These are phyloP conservation scores for Rhea pennata DNA, from an alignment of 2,113 vertebrate species.

Conservation along the genomic window DNA sequence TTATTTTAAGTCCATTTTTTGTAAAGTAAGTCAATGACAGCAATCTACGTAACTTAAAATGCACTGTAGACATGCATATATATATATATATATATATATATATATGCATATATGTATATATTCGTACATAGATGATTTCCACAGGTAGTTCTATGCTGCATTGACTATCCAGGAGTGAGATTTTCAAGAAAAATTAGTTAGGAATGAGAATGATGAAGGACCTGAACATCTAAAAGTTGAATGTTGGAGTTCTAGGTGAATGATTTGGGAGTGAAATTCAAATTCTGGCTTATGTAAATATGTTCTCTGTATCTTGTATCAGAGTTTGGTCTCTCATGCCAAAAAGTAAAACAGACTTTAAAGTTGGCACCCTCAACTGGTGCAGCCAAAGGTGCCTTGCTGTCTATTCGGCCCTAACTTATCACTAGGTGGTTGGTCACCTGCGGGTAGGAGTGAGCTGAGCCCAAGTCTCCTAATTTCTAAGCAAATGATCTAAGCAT, in stretches of 20 bases:
- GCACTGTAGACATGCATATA: neutral
- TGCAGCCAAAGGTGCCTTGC: neutral
- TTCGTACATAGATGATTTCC: neutral
- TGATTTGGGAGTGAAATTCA: neutral
- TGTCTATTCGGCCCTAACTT: neutral
- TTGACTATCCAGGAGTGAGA: neutral
- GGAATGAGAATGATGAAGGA: neutral
- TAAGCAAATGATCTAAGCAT: accelerated
- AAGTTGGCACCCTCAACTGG: neutral
- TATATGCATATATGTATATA: too few species aligned
- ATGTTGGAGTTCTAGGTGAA: neutral
- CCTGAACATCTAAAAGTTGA: neutral
- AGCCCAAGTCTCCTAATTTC: neutral
- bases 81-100: neutral
- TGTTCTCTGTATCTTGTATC: neutral
- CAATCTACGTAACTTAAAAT: accelerated
- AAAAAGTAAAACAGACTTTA: neutral
- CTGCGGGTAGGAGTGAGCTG: neutral
- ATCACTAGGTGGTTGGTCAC: neutral
- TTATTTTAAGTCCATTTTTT: neutral
- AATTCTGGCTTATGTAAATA: neutral
- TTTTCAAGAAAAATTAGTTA: neutral
- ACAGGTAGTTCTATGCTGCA: neutral
- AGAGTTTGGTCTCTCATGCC: neutral
- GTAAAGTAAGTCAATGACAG: neutral